Conservation (phyloP, 2,888 invertebrate species). For the Caenorhabditis japonica region DNA sequence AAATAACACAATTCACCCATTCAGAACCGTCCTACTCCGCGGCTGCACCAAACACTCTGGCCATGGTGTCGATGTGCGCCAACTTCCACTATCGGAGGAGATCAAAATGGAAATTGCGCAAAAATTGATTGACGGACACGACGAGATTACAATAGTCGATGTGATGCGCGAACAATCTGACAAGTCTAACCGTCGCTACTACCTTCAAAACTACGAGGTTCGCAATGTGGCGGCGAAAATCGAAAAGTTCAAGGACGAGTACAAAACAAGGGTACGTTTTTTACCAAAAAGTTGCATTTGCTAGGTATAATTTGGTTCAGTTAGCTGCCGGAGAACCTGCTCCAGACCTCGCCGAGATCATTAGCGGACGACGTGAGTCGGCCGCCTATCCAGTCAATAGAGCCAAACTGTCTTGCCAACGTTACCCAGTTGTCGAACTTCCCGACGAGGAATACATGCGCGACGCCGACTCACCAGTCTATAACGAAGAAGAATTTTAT, state of each 20-base stretch:
- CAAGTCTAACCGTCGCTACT: constrained; percentile 49
- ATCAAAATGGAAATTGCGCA: constrained; percentile 53
- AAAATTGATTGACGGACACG: constrained; percentile 49
- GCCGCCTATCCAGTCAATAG: background rate
- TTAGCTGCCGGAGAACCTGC: background rate
- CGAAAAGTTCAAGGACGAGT: constrained; percentile 17
- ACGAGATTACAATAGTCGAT: constrained; percentile 53
- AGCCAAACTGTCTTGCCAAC: background rate
- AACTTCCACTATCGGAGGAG: constrained; percentile 52
- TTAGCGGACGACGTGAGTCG: background rate
- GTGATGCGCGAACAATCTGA: constrained; percentile 36
- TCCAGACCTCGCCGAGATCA: constrained; percentile 4
- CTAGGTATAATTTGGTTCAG: too few species aligned
- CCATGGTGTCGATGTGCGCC: constrained; percentile 50
- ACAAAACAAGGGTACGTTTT: constrained; percentile 8
- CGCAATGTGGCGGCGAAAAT: constrained; percentile 53
- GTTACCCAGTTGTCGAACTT: background rate
- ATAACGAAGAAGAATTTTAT: background rate
- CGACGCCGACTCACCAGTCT: background rate
- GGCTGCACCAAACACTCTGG: constrained; percentile 64
- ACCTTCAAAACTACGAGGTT: constrained; percentile 64
- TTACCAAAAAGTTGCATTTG: background rate
- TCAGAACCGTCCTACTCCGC: constrained; percentile 55
- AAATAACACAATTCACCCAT: too few species aligned
- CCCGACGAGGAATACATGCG: background rate